Evolutionary conservation across 37 sponge, comb jelly and placozoan species (phyloP).

Genomic region (Beroe ovata): DNA sequence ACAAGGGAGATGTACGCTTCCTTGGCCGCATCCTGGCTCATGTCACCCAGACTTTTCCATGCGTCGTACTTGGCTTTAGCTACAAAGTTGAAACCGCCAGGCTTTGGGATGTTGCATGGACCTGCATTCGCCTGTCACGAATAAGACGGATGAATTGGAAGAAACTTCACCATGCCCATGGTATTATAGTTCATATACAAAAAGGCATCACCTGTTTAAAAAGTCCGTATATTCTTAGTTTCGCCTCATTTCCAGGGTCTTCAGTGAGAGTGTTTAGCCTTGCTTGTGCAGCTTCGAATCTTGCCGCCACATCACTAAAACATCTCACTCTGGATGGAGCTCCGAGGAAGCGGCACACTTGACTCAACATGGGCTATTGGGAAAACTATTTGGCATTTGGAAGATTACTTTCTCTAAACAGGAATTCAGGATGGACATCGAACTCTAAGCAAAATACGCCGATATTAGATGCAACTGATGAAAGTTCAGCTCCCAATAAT

Average conservation of each 20-base stretch:
- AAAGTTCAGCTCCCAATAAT: background rate
- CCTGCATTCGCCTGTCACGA: conserved; percentile 79
- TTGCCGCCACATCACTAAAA: conserved; percentile 39
- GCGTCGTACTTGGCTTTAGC: conserved; percentile 93
- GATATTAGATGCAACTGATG: too few relatives aligned
- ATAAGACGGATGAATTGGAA: background rate
- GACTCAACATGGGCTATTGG: conserved; percentile 24
- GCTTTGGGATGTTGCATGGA: conserved; percentile 78
- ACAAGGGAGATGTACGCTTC: conserved; percentile 75
- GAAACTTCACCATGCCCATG: background rate
- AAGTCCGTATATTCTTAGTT: conserved; percentile 87
- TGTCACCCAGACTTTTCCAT: conserved; percentile 81
- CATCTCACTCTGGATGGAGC: conserved; percentile 5
- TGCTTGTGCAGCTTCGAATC: conserved; percentile 77
- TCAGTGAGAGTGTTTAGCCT: conserved; percentile 74
- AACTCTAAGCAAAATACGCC: too few relatives aligned
- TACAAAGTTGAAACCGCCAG: conserved; percentile 89
- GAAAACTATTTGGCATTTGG: too few relatives aligned
- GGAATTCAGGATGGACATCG: too few relatives aligned
- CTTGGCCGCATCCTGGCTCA: conserved; percentile 72
- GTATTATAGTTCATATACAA: too few relatives aligned
- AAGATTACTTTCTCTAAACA: too few relatives aligned
- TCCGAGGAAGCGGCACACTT: background rate
- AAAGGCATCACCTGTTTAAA: conserved; percentile 82
- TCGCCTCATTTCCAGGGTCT: conserved; percentile 90